Conservation (phyloP, 2,797 vertebrate genomes). For the Pitangus sulphuratus region DNA sequence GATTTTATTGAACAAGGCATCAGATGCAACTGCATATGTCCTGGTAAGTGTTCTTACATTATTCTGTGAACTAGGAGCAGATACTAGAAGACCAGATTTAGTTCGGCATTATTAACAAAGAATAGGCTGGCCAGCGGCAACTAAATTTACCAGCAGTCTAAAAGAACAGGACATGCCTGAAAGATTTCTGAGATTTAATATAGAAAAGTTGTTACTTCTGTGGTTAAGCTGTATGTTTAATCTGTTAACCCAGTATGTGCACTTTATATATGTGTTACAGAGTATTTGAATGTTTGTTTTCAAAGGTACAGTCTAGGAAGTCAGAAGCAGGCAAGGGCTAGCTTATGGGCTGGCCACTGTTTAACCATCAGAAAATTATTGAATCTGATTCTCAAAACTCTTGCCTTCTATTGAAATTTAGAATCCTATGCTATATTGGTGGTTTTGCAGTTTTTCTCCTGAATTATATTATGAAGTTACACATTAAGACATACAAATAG, state of each 20-base stretch:
- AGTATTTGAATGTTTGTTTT: neutral
- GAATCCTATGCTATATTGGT: neutral
- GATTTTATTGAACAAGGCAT: conserved; percentile 94
- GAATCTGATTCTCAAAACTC: neutral
- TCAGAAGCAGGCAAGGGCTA: neutral
- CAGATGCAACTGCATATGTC: conserved; percentile 87
- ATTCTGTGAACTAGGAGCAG: neutral
- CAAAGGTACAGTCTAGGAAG: neutral
- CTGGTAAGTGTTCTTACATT: conserved; percentile 65
- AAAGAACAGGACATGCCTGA: neutral
- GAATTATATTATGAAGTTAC: neutral
- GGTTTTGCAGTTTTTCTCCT: neutral
- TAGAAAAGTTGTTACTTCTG: neutral
- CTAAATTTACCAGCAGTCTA: neutral
- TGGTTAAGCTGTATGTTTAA: neutral
- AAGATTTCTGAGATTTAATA: neutral
- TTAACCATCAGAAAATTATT: neutral
- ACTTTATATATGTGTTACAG: neutral
- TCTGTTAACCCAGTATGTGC: neutral
- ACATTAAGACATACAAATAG: neutral
- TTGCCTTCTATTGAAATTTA: neutral
- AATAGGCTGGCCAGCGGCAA: neutral
- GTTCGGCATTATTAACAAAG: neutral
- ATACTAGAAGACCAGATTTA: neutral
- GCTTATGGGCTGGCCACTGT: neutral